Base-by-base conservation (phyloP, 2,113 vertebrate species). In the Siniperca knerii region DNA sequence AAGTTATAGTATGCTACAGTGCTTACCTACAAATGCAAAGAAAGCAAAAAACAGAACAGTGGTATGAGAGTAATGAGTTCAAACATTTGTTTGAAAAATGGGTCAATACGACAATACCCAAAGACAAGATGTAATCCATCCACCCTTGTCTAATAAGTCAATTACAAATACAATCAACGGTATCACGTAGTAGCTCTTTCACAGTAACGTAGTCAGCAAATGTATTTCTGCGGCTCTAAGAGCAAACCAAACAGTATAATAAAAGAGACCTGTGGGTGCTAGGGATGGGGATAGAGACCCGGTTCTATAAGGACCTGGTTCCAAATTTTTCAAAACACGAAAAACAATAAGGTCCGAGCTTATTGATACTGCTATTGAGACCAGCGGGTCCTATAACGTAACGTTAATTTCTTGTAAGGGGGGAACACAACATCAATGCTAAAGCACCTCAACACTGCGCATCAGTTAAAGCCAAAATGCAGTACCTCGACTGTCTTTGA, bases 1-100 rank as follows among this genome's bases (percentile, higher is more conserved):
- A 61, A 29, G n/a, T 64, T 42, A 10, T 18, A 8, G 44, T 72
- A 15, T 13, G 1, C 25, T 58, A 33, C 15, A 73, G 18, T 23
- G 8, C 8, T 50, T 0, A 42, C 10, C 15, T 25, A 15, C 23
- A 52, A 52, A 21, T 16, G 40, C 8, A 48, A 33, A n/a, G 35
- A 33, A 68, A 3, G 20, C 1, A 25, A 54, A 57, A 12, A 33
- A 58, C 11, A 35, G 21, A 21, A 46, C 55, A 42, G 42, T 33
- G 57, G 33, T 64, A 42, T 60, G 18, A 4, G 18, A 37, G 23
- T 65, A 50, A 42, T 21, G 4, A 16, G 54, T 35, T 55, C n/a
- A 18, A 23, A 77, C 46, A 77, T 57, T 65, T 37, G 40, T 37
- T 83, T 46, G 3, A 71, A 77, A 75, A 57, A 23, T 23, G 20